phyloP scores from a whole-genome alignment of 53 echinoderm and acorn worm genomes.

The Glandiceps talaboti region DNA sequence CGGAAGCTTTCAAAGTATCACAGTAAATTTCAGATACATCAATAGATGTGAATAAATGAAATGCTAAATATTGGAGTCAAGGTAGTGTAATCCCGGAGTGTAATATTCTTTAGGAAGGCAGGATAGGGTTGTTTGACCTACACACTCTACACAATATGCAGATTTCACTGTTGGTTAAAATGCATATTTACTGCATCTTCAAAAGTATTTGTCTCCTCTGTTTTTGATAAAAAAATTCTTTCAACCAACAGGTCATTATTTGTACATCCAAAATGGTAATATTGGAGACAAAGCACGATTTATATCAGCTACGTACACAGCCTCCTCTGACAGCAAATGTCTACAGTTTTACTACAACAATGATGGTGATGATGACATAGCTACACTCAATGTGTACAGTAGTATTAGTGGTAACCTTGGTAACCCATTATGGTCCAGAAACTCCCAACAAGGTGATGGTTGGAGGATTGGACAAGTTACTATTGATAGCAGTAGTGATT shows the following conservation, averaged over 20 bases:
- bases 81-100: no score
- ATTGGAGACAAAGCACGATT: not conserved
- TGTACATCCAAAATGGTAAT: not conserved
- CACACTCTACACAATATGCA: no score
- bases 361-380: not conserved
- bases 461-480: not conserved
- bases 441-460: not conserved
- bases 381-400: not conserved
- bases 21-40: no score
- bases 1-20: no score
- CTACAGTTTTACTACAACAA: not conserved
- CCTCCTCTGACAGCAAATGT: not conserved
- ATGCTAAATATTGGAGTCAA: no score
- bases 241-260: not conserved
- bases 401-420: not conserved
- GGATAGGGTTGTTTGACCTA: no score
- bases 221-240: no score
- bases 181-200: no score
- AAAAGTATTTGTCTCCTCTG: no score
- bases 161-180: no score
- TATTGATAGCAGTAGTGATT: not conserved
- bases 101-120: no score
- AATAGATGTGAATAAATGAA: no score
- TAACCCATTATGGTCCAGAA: not conserved
- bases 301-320: not conserved